Conservation (phyloP, 2,888 invertebrate genomes). For the Caenorhabditis sp. region DNA sequence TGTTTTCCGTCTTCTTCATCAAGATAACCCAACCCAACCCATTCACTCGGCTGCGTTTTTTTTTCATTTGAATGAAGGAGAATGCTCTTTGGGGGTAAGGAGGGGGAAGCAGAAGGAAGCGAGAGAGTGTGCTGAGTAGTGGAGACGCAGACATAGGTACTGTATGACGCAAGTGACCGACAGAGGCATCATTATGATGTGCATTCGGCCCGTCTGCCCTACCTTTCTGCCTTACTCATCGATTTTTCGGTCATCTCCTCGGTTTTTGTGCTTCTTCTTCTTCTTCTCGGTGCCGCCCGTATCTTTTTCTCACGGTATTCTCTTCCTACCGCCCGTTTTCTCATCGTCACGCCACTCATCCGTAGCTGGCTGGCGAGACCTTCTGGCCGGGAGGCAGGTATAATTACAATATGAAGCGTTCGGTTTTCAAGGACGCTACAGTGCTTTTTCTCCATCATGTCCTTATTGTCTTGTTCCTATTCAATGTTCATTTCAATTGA, state of each 20-base stretch:
- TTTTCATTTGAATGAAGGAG: slow-evolving; percentile 38
- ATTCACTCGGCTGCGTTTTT: slow-evolving; percentile 1
- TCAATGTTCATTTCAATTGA: slow-evolving; percentile 21
- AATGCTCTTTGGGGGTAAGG: no score
- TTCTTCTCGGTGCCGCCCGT: no score
- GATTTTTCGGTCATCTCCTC: background rate
- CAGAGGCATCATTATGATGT: slow-evolving; percentile 54
- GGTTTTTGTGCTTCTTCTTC: slow-evolving; percentile 6
- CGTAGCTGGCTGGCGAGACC: no score
- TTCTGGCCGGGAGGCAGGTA: slow-evolving; percentile 22
- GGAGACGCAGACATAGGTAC: slow-evolving; percentile 53
- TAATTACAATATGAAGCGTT: slow-evolving; percentile 59
- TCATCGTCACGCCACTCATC: slow-evolving; percentile 29
- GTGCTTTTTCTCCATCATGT: no score
- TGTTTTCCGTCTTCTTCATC: slow-evolving; percentile 18
- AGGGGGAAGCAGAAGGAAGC: no score
- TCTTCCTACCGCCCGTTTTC: background rate
- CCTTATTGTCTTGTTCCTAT: slow-evolving; percentile 10
- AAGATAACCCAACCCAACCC: slow-evolving; percentile 28
- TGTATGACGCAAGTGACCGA: slow-evolving; percentile 45
- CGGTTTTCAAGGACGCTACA: slow-evolving; percentile 37
- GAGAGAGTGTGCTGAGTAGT: slow-evolving; percentile 18
- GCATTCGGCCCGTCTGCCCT: slow-evolving; percentile 22
- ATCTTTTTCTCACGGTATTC: slow-evolving; percentile 40
- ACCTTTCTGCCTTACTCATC: slow-evolving; percentile 16